Conservation (phyloP, 2,797 vertebrate species). For the Malurus leucopterus region DNA sequence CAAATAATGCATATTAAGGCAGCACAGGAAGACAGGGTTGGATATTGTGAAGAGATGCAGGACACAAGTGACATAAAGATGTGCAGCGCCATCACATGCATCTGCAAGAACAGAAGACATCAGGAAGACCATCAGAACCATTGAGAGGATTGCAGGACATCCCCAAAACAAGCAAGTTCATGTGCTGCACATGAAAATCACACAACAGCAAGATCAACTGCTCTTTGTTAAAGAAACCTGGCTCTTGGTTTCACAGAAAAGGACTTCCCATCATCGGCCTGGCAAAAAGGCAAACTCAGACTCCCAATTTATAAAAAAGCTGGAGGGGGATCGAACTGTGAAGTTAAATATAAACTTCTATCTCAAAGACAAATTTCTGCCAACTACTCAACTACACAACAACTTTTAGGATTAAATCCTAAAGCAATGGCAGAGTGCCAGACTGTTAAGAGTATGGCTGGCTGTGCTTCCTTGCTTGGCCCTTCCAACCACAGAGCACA, state of each 20-base stretch:
- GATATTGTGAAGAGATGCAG: background rate
- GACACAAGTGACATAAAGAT: fast-evolving
- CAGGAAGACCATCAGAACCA: background rate
- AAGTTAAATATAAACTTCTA: background rate
- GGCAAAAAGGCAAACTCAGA: background rate
- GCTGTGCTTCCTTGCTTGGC: fast-evolving
- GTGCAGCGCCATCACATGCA: background rate
- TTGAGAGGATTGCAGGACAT: background rate
- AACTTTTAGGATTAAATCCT: background rate
- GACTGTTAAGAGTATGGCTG: background rate
- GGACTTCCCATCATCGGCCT: background rate
- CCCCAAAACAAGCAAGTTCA: background rate
- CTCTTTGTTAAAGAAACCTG: background rate
- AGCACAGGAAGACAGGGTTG: background rate
- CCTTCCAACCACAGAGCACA: background rate
- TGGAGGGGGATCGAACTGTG: background rate
- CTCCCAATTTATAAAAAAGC: background rate
- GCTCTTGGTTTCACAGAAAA: background rate
- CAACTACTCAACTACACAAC: background rate
- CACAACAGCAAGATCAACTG: background rate
- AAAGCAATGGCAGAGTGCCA: background rate
- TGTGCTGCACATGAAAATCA: background rate
- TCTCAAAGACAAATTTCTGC: background rate
- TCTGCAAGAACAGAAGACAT: background rate
- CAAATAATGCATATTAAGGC: background rate